Evolutionary conservation across 2,888 invertebrate genomes (phyloP), one percentile per base, ranked within the genome.

Genomic region (Trichogramma dendrolimi): DNA sequence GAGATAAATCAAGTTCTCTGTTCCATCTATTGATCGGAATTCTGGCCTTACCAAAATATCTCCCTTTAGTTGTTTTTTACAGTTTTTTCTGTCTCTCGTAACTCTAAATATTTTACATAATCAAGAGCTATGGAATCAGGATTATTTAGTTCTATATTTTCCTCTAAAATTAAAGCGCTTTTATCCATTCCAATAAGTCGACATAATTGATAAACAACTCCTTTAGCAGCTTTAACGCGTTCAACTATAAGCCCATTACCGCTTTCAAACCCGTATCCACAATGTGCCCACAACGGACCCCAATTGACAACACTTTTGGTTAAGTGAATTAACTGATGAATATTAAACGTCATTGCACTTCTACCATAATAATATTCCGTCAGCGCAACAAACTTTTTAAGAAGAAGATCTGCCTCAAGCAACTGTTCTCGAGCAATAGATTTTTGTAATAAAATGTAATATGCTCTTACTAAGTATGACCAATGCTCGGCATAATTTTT

Each of bases 231-330:
- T 4, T 52, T 40, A 4, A 52, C 11, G 2, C n/a, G 40, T 40
- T 38, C n/a, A 4, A 40, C 1, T 11, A 52, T 40, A n/a, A n/a
- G 8, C 4, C 52, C 52, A 10, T 52, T 52, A 40, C 44, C 51
- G 42, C 27, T 38, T 38, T 57, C 50, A 11, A 57, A 57, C 6
- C 44, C 5, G n/a, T 57, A 57, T 4, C 57, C 57, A 7, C 4
- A 11, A 27, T 57, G 50, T 5, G 50, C 27, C 49, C 49, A 57
- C 44, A 57, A 50, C 5, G 57, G 49, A 4, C 49, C 56, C 49
- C 49, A 56, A 14, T 49, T 14, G 10, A 38, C 10, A 38, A 55
- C 55, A 14, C 56, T 56, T 41, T 56, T 47, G 4, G 56, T 6
- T 56, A 48, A 41, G 8, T 48, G 56, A 3, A 14, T 4, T 2